A percentile compares a stretch with the other conserved stretches of the same genome.
Evolutionary conservation across 2,888 invertebrate genomes (phyloP).

Genomic region (Ypsolopha scabrella): DNA sequence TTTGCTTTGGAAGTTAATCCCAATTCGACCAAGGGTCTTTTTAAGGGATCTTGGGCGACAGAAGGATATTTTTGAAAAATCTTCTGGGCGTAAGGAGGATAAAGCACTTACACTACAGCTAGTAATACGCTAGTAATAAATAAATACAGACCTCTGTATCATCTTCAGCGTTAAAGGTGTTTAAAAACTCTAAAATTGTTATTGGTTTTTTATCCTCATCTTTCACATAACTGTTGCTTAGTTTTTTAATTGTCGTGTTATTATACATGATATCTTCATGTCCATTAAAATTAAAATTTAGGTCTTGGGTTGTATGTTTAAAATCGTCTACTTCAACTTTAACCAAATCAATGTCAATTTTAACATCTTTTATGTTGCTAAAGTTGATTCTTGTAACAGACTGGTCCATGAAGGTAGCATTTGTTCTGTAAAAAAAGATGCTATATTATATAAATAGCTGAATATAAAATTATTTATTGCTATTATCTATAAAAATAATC

Average conservation of each 20-base stretch:
- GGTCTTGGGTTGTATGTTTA: slow-evolving; percentile 10
- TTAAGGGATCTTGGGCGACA: too few species aligned
- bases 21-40: too few species aligned
- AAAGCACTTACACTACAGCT: too few species aligned
- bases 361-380: slow-evolving; percentile 30
- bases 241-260: slow-evolving; percentile 18
- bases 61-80: too few species aligned
- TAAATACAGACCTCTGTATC: slow-evolving; percentile 9
- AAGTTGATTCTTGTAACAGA: slow-evolving; percentile 26
- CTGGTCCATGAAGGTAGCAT: slow-evolving; percentile 19
- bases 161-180: slow-evolving; percentile 27
- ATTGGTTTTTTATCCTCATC: slow-evolving; percentile 11
- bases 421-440: slow-evolving; percentile 24
- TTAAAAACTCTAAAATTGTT: slow-evolving; percentile 28
- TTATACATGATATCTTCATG: slow-evolving; percentile 8
- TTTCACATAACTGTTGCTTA: slow-evolving; percentile 7
- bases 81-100: too few species aligned
- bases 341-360: slow-evolving; percentile 18
- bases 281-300: slow-evolving; percentile 9
- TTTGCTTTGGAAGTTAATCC: too few species aligned
- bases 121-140: too few species aligned
- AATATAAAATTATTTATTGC: too few species aligned
- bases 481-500: too few species aligned
- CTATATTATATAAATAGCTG: slow-evolving; percentile 1
- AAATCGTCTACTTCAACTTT: slow-evolving; percentile 6